phyloP scores from a whole-genome alignment of 2,113 vertebrate genomes.

The Onychostoma macrolepis region DNA sequence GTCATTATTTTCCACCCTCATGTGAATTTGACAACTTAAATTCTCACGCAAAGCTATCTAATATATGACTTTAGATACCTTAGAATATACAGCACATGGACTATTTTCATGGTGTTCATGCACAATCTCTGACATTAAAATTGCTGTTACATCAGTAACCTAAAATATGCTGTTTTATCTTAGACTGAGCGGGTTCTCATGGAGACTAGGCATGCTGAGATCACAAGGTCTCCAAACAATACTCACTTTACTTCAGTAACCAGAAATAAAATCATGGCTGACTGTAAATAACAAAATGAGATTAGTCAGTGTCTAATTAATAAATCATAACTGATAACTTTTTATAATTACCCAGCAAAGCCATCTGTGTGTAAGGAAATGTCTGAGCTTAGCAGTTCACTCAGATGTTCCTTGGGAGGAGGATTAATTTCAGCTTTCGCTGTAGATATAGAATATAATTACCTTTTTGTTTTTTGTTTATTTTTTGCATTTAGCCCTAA shows the following conservation, averaged over 20 bases:
- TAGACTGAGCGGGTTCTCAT: background rate
- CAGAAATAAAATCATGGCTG: background rate
- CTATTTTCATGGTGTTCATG: background rate
- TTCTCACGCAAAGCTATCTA: background rate
- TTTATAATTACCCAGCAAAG: conserved; percentile 67
- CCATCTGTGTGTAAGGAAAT: conserved; percentile 71
- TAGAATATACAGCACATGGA: background rate
- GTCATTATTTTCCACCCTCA: background rate
- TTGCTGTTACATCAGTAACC: background rate
- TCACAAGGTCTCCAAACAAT: background rate
- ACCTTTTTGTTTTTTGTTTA: background rate
- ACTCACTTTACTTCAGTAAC: background rate
- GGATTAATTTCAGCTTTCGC: conserved; percentile 69
- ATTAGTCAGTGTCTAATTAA: background rate
- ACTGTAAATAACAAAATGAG: background rate
- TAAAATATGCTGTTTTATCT: background rate
- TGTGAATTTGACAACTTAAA: background rate
- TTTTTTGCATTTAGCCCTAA: background rate
- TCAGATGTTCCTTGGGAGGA: conserved; percentile 60
- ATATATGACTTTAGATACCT: background rate
- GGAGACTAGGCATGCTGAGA: background rate
- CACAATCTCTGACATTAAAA: background rate
- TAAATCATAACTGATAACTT: background rate
- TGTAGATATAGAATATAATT: conserved; percentile 51
- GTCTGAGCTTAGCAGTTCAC: conserved; percentile 69